These are phyloP conservation scores for Lithobates sylvaticus DNA, from an alignment of 2,797 vertebrate species.

Conservation along the genomic window DNA sequence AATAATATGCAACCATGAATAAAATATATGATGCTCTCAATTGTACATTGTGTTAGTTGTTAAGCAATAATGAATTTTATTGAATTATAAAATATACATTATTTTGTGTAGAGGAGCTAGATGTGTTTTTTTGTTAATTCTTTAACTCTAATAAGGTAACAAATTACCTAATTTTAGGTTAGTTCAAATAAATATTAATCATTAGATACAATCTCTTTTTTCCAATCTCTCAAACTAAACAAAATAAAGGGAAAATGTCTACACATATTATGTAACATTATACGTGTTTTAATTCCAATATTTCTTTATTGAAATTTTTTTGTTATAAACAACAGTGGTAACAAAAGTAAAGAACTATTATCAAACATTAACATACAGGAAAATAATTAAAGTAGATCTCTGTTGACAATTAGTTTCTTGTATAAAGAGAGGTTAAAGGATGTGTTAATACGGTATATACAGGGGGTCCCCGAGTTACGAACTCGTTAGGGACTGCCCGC, in stretches of 20 bases:
- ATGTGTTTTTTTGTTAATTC: conserved; percentile 26
- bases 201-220: background rate
- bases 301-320: too few species aligned
- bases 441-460: too few species aligned
- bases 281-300: too few species aligned
- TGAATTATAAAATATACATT: conserved; percentile 64
- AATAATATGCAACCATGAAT: conserved; percentile 56
- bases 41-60: conserved; percentile 69
- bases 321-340: too few species aligned
- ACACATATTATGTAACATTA: too few species aligned
- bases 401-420: too few species aligned
- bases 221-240: background rate
- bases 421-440: too few species aligned
- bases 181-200: background rate
- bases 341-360: too few species aligned
- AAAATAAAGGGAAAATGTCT: background rate
- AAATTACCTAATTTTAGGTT: background rate
- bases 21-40: conserved; percentile 75
- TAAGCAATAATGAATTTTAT: conserved; percentile 76
- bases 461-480: too few species aligned
- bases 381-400: too few species aligned
- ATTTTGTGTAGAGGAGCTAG: conserved; percentile 59
- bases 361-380: too few species aligned
- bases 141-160: background rate
- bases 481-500: too few species aligned